Evolutionary conservation across 2,113 vertebrate genomes (phyloP).

Genomic region (Pomatorhinus ruficollis): DNA sequence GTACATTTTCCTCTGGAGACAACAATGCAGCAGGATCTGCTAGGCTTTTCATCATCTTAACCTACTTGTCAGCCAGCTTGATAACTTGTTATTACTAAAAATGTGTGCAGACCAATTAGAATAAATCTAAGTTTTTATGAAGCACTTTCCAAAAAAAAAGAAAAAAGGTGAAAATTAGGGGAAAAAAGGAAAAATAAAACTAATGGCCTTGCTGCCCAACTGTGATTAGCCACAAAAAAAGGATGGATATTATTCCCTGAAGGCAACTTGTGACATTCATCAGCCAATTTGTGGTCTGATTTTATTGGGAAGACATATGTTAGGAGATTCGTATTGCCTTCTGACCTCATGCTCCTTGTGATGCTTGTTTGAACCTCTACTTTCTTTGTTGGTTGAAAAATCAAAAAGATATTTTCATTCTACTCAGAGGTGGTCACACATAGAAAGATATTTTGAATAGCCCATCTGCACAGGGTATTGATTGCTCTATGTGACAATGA

Average conservation of each 20-base stretch:
- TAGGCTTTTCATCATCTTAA: slow-evolving; percentile 52
- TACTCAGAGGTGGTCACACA: neutral
- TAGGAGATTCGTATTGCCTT: neutral
- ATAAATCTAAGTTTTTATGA: slow-evolving; percentile 56
- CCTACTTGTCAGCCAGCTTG: slow-evolving; percentile 50
- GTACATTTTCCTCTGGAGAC: slow-evolving; percentile 35
- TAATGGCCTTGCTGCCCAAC: neutral
- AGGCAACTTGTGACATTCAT: neutral
- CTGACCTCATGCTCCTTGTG: neutral
- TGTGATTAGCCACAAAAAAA: neutral
- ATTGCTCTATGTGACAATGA: neutral
- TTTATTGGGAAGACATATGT: neutral
- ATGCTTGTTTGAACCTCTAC: neutral
- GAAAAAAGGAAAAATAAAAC: neutral
- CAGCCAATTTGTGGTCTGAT: neutral
- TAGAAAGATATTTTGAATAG: neutral
- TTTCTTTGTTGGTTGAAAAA: neutral
- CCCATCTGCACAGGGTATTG: neutral
- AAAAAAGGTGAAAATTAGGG: neutral
- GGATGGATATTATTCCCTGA: neutral
- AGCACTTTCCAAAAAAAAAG: neutral
- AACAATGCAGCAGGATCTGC: neutral
- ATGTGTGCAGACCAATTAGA: slow-evolving; percentile 48
- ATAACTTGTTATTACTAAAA: slow-evolving; percentile 57
- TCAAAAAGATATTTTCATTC: neutral